These are phyloP conservation scores for Drosophila nikananu DNA, from an alignment of 1,140 invertebrate species.

Conservation along the genomic window DNA sequence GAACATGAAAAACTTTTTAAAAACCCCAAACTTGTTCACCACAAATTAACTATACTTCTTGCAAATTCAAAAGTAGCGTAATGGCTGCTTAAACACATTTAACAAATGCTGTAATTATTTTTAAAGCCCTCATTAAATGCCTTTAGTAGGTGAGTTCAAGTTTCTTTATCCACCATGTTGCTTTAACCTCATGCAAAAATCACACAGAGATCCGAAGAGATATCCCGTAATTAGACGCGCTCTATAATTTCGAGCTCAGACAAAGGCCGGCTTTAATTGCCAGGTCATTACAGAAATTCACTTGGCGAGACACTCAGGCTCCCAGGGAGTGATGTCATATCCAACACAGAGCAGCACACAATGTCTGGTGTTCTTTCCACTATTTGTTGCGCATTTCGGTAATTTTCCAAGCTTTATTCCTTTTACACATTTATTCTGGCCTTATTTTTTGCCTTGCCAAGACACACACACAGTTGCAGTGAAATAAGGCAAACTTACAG, in stretches of 20 bases:
- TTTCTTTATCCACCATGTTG: background rate
- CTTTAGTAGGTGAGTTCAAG: background rate
- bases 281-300: conserved; percentile 38
- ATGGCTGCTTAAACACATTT: background rate
- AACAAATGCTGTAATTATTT: conserved; percentile 1
- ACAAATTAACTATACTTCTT: background rate
- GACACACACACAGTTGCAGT: conserved; percentile 19
- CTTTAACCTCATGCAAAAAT: conserved; percentile 8
- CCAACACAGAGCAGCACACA: background rate
- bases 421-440: conserved; percentile 18
- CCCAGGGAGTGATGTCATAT: conserved; percentile 37
- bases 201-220: conserved; percentile 26
- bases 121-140: background rate
- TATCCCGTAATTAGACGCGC: conserved; percentile 52
- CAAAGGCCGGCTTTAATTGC: conserved; percentile 40
- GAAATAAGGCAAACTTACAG: conserved; percentile 54
- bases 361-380: background rate
- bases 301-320: conserved; percentile 18
- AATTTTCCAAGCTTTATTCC: conserved; percentile 15
- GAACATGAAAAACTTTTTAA: background rate
- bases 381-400: conserved; percentile 19
- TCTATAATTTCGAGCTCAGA: conserved; percentile 41
- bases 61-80: background rate
- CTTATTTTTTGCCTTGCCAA: conserved; percentile 1
- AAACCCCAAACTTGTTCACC: too few species aligned